These are phyloP conservation scores for Anaspis maculata DNA, from an alignment of 2,888 invertebrate genomes.

Conservation along the genomic window DNA sequence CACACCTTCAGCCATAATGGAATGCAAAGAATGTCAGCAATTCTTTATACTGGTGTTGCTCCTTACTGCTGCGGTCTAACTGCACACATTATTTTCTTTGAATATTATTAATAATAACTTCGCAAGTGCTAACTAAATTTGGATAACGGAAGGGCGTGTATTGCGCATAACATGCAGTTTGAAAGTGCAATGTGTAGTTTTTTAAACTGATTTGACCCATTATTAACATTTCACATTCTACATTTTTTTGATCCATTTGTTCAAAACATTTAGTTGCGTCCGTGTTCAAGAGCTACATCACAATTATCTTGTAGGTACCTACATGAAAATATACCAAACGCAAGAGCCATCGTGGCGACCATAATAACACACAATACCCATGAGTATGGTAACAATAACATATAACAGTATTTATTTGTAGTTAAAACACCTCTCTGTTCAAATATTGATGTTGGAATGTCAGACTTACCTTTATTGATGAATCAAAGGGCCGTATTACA, in stretches of 20 bases:
- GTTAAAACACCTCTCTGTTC: too few relatives aligned
- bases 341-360: slow-evolving; percentile 36
- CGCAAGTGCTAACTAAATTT: slow-evolving; percentile 10
- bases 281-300: too few relatives aligned
- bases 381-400: slow-evolving; percentile 29
- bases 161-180: too few relatives aligned
- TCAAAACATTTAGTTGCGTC: too few relatives aligned
- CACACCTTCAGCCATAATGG: slow-evolving; percentile 38
- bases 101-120: slow-evolving; percentile 13
- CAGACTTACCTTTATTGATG: slow-evolving; percentile 4
- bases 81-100: too few relatives aligned
- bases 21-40: slow-evolving; percentile 38
- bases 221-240: too few relatives aligned
- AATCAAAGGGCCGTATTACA: slow-evolving; percentile 5
- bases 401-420: slow-evolving; percentile 14
- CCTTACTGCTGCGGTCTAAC: slow-evolving; percentile 15
- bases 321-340: not conserved
- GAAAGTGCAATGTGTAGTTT: too few relatives aligned
- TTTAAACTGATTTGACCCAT: too few relatives aligned
- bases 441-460: slow-evolving; percentile 1
- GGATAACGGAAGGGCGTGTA: slow-evolving; percentile 9
- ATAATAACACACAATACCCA: slow-evolving; percentile 23
- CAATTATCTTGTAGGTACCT: not conserved
- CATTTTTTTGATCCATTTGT: slow-evolving; percentile 9
- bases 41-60: slow-evolving; percentile 12